phyloP scores from a whole-genome alignment of 2,113 vertebrate genomes.

The Lanius ludovicianus region DNA sequence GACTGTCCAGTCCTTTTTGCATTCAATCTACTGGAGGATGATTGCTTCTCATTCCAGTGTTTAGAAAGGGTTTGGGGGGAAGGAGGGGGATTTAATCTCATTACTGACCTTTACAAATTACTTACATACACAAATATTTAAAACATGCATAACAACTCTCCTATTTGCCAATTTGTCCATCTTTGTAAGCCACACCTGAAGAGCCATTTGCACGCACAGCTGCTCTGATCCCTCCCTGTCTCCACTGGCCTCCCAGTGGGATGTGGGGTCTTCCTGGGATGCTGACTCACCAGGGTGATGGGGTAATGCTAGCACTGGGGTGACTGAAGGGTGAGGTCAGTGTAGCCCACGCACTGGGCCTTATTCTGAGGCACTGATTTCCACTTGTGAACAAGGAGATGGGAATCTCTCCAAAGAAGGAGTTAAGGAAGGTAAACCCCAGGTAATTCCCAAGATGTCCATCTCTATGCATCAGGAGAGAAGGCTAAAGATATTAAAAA shows the following conservation, averaged over 20 bases:
- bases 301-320: rapidly evolving
- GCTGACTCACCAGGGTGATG: neutral
- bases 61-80: neutral
- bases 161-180: neutral
- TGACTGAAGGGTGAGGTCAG: neutral
- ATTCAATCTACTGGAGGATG: neutral
- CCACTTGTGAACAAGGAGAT: neutral
- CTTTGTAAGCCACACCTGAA: neutral
- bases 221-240: neutral
- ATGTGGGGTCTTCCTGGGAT: rapidly evolving
- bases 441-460: neutral
- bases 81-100: neutral
- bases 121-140: neutral
- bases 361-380: neutral
- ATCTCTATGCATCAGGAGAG: neutral
- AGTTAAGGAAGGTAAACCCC: neutral
- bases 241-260: neutral
- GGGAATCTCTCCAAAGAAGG: neutral
- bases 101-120: neutral
- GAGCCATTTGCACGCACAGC: neutral
- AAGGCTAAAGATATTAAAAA: neutral
- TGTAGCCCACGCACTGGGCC: rapidly evolving
- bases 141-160: neutral
- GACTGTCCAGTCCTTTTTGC: neutral
- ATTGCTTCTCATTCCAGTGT: neutral